Evolutionary conservation across 2,888 invertebrate species (phyloP).

Genomic region (Julus scanicus): DNA sequence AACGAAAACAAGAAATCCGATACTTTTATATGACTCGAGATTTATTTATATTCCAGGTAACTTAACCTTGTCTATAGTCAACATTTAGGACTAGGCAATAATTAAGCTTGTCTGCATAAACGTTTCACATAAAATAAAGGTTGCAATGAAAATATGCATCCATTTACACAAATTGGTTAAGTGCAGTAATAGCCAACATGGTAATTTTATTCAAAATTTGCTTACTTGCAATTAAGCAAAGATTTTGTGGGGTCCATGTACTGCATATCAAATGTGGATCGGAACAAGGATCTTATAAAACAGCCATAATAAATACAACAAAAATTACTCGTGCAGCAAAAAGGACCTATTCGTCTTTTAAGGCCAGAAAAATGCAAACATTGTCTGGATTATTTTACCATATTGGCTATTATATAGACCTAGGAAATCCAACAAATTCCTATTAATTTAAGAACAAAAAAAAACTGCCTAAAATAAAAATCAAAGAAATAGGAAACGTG

Average conservation of each 20-base stretch:
- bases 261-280: background rate
- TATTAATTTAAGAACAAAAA: background rate
- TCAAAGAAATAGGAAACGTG: background rate
- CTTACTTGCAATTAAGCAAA: background rate
- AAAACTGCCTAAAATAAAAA: constrained; percentile 3
- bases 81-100: constrained; percentile 28
- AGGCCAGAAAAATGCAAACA: constrained; percentile 32
- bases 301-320: constrained; percentile 2
- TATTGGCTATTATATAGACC: background rate
- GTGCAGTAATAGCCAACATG: background rate
- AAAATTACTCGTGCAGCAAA: background rate
- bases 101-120: constrained; percentile 28
- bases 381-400: background rate
- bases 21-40: background rate
- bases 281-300: constrained; percentile 4
- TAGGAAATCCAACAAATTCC: constrained; percentile 1
- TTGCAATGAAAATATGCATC: constrained; percentile 33
- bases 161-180: background rate
- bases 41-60: constrained; percentile 33
- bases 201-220: background rate
- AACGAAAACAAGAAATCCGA: background rate
- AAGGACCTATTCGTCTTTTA: background rate
- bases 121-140: background rate
- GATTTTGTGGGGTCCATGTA: background rate
- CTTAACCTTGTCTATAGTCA: constrained; percentile 15